Evolutionary conservation across 2,888 invertebrate genomes (phyloP).

Genomic region (Aleiodes testaceus): DNA sequence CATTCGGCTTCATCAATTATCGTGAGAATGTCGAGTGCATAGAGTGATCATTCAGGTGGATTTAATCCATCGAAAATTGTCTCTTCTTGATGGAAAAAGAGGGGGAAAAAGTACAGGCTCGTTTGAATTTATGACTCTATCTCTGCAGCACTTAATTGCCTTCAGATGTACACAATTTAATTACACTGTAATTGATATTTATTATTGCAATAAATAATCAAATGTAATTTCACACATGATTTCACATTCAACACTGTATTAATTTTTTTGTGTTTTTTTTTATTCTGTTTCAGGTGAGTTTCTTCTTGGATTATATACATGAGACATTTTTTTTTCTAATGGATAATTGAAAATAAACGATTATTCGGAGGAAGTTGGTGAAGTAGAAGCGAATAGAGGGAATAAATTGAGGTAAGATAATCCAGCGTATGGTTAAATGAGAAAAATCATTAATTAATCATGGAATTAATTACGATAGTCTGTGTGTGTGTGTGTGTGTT

Average conservation of each 20-base stretch:
- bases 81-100: neutral
- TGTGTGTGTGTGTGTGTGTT: neutral
- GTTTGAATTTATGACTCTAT: constrained; percentile 12
- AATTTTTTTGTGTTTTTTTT: constrained; percentile 10
- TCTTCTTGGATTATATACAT: neutral
- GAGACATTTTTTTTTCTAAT: too few relatives aligned
- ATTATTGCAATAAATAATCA: constrained; percentile 21
- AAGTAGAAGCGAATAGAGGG: neutral
- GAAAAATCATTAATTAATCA: constrained; percentile 40
- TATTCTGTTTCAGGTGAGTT: constrained; percentile 45
- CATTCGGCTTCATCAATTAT: constrained; percentile 41
- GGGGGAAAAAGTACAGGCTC: neutral
- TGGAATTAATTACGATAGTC: constrained; percentile 39
- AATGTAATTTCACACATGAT: neutral
- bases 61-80: neutral
- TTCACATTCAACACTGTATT: constrained; percentile 2
- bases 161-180: constrained; percentile 26
- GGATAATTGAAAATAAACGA: constrained; percentile 2
- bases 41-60: constrained; percentile 6
- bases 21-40: constrained; percentile 31
- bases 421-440: constrained; percentile 5
- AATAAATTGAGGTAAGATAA: constrained; percentile 38
- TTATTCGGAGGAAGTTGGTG: constrained; percentile 6
- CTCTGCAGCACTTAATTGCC: constrained; percentile 14
- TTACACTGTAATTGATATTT: constrained; percentile 20